phyloP scores from a whole-genome alignment of 92 coral and sea anemone species.

The Actinernus sp. region DNA sequence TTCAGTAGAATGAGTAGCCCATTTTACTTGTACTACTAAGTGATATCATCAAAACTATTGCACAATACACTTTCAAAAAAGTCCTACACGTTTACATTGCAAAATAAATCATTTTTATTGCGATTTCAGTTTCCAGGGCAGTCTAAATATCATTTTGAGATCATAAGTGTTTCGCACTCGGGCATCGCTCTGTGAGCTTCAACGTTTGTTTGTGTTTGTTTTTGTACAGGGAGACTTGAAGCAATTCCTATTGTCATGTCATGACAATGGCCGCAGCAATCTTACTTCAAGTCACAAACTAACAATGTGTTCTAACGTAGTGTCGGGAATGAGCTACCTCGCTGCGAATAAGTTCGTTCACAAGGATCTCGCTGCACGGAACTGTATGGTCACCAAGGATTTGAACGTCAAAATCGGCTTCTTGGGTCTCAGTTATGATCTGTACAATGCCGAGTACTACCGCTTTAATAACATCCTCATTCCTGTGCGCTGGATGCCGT shows the following conservation, averaged over 20 bases:
- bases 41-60: no score
- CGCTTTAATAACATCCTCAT: conserved; percentile 88
- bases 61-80: no score
- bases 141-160: no score
- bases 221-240: conserved; percentile 91
- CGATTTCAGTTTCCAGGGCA: no score
- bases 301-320: conserved; percentile 79
- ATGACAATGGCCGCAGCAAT: conserved; percentile 89
- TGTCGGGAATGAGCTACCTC: conserved; percentile 92
- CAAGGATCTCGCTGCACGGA: conserved; percentile 96
- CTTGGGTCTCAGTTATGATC: conserved; percentile 90
- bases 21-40: no score
- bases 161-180: no score
- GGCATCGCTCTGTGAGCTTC: no score
- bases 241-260: conserved; percentile 81
- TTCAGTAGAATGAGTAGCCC: no score
- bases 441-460: conserved; percentile 90
- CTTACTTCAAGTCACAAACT: conserved; percentile 89
- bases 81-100: no score
- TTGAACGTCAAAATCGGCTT: conserved; percentile 92
- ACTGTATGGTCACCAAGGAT: conserved; percentile 90
- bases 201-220: no score
- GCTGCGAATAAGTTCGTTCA: conserved; percentile 76
- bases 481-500: conserved; percentile 98
- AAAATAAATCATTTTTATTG: no score